Evolutionary conservation across 2,797 vertebrate species (phyloP).

Genomic region (Hydrocynus forskahlii): DNA sequence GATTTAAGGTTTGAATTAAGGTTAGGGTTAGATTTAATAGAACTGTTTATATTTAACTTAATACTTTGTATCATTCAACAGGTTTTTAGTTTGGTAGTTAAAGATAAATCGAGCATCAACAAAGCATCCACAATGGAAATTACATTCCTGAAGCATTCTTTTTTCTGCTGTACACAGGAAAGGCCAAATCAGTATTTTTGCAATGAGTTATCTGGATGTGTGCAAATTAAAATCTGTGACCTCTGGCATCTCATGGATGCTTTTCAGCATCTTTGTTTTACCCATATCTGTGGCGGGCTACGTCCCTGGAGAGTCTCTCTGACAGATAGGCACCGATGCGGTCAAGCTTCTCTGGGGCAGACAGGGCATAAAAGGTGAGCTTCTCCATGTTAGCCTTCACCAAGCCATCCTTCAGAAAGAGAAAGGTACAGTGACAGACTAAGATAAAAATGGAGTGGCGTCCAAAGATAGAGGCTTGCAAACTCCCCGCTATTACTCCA

Average conservation of each 20-base stretch:
- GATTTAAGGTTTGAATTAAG: no score
- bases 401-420: constrained; percentile 78
- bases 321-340: constrained; percentile 85
- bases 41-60: no score
- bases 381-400: constrained; percentile 90
- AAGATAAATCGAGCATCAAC: no score
- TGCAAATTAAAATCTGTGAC: not conserved
- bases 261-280: constrained; percentile 49
- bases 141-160: no score
- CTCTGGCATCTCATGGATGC: not conserved
- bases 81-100: no score
- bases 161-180: not conserved
- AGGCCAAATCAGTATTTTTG: not conserved
- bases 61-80: no score
- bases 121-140: no score
- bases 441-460: no score
- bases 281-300: constrained; percentile 84
- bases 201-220: not conserved
- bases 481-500: no score
- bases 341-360: constrained; percentile 85
- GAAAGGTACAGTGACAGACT: not conserved
- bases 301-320: constrained; percentile 82
- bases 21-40: no score
- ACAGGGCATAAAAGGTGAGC: constrained; percentile 85
- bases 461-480: no score